phyloP scores from a whole-genome alignment of 2,888 invertebrate genomes.

The Drosophila basisetae region DNA sequence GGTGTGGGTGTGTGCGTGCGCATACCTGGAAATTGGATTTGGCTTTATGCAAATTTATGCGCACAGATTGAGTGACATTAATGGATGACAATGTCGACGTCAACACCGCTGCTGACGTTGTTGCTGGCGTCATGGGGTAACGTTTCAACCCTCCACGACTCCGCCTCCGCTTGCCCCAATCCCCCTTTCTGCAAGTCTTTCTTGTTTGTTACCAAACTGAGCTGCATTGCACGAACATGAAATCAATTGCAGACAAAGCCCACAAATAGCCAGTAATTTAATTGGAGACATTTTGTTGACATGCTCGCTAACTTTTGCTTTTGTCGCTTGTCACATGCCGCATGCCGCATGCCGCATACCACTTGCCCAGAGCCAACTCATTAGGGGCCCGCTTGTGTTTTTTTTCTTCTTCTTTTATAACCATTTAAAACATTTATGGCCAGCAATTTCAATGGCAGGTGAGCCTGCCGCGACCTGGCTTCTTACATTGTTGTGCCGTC shows the following conservation, averaged over 20 bases:
- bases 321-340: conserved; percentile 17
- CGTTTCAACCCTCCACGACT: not conserved
- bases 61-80: conserved; percentile 79
- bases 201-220: not conserved
- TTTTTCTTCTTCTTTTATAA: conserved; percentile 66
- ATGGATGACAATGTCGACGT: conserved; percentile 74
- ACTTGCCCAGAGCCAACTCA: conserved; percentile 25
- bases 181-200: not conserved
- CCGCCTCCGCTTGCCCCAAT: not conserved
- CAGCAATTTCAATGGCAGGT: conserved; percentile 73
- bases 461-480: conserved; percentile 63
- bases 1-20: conserved; percentile 25
- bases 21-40: conserved; percentile 71
- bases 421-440: conserved; percentile 78
- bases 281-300: conserved; percentile 52
- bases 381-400: conserved; percentile 35
- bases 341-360: not conserved
- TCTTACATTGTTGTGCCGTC: conserved; percentile 41
- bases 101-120: conserved; percentile 16
- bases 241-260: conserved; percentile 53
- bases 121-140: conserved; percentile 1
- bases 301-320: conserved; percentile 32
- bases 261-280: conserved; percentile 34
- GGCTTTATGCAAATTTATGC: conserved; percentile 79
- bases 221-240: conserved; percentile 42